phyloP scores from a whole-genome alignment of 2,113 vertebrate species.

The Aldabrachelys gigantea region DNA sequence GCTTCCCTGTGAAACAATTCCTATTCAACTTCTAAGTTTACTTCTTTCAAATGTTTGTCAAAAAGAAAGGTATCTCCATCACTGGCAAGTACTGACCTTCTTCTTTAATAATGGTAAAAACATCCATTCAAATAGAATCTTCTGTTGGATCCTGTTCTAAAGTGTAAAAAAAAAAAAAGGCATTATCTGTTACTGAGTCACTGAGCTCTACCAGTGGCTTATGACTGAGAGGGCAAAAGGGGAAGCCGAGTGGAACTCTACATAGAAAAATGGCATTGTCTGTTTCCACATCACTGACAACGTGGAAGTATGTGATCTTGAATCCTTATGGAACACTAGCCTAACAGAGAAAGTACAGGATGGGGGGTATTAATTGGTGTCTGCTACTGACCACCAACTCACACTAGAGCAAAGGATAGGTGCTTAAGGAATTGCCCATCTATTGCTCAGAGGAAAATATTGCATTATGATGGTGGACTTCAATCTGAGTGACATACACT shows the following conservation, averaged over 20 bases:
- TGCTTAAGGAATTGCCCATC: neutral
- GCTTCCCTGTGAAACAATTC: neutral
- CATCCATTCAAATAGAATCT: neutral
- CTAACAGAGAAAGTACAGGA: neutral
- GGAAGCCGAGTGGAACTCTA: too few relatives aligned
- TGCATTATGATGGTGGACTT: neutral
- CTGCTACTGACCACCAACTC: neutral
- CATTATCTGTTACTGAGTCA: too few relatives aligned
- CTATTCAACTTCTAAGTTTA: neutral
- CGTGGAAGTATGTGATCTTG: neutral
- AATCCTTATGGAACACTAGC: neutral
- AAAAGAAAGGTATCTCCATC: neutral
- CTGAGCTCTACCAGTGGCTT: too few relatives aligned
- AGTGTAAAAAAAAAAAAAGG: neutral
- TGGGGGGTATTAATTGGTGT: too few relatives aligned
- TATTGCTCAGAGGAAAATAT: neutral
- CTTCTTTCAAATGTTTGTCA: constrained; percentile 37
- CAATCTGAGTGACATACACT: neutral
- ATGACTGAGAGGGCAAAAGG: neutral
- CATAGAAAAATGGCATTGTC: neutral
- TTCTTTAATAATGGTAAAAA: neutral
- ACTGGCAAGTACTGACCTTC: neutral
- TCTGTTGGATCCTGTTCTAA: neutral
- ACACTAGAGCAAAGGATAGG: too few relatives aligned
- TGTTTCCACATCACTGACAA: neutral